phyloP scores from a whole-genome alignment of 2,113 vertebrate genomes.

The Capricornis sumatraensis region DNA sequence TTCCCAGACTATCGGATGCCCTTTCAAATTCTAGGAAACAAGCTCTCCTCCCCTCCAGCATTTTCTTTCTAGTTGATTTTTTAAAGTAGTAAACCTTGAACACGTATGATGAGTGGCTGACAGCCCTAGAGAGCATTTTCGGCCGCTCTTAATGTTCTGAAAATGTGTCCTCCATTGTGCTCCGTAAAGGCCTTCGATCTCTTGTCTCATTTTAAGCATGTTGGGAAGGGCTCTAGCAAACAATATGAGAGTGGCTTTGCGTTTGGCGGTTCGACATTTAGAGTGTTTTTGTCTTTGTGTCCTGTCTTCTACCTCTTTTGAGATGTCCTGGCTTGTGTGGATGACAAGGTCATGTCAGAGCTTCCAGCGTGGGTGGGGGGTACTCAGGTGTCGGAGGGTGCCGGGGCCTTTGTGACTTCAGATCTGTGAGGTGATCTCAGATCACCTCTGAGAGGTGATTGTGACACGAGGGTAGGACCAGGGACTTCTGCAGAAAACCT shows the following conservation, averaged over 20 bases:
- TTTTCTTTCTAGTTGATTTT: neutral
- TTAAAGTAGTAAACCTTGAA: neutral
- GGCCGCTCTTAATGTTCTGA: accelerated
- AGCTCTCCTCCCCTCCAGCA: accelerated
- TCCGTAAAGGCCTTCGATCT: neutral
- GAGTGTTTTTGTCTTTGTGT: neutral
- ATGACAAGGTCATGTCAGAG: neutral
- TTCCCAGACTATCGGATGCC: neutral
- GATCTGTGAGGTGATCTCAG: no score
- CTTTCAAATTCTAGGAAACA: neutral
- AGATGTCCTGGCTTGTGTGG: neutral
- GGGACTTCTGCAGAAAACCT: neutral
- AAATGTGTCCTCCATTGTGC: accelerated
- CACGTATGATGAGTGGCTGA: neutral
- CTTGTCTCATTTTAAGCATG: no score
- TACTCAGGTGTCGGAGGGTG: neutral
- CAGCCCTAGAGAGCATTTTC: accelerated
- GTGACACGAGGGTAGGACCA: accelerated
- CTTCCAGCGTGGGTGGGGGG: accelerated
- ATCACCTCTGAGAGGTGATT: neutral
- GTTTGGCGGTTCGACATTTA: accelerated
- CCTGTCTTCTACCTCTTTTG: neutral
- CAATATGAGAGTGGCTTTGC: neutral
- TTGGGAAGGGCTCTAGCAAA: neutral
- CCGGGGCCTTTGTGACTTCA: neutral